Conservation (phyloP, 2,113 vertebrate genomes). For the Neolamprologus hecqui region DNA sequence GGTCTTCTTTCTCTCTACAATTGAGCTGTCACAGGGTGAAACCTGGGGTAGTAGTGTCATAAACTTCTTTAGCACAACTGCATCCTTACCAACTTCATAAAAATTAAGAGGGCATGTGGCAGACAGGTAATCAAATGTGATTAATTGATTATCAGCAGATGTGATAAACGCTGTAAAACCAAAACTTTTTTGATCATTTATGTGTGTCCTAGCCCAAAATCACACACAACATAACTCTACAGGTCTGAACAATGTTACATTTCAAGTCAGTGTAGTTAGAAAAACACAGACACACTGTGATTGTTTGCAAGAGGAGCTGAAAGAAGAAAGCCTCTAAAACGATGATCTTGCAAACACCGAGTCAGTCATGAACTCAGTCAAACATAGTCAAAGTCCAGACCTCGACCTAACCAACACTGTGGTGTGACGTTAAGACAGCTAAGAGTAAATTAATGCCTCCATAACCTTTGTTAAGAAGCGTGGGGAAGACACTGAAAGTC, state of each 20-base stretch:
- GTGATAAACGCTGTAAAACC: not conserved
- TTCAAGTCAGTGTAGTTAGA: not conserved
- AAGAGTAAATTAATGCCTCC: not conserved
- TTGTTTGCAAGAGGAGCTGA: not conserved
- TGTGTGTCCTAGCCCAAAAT: not conserved
- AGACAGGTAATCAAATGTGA: not conserved
- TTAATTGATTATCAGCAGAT: not conserved
- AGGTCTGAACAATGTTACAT: not conserved
- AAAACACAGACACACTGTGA: not conserved
- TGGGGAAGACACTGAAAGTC: not conserved
- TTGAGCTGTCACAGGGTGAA: not conserved
- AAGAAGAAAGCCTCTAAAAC: rapidly evolving
- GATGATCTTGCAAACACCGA: rapidly evolving
- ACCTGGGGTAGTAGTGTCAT: not conserved
- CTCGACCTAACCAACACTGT: not conserved
- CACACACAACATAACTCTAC: not conserved
- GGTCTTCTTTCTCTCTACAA: not conserved
- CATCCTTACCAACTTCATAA: not conserved
- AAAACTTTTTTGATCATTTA: rapidly evolving
- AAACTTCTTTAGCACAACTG: rapidly evolving
- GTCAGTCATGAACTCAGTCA: not conserved
- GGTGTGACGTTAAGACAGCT: not conserved
- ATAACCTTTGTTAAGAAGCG: not conserved
- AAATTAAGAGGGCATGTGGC: not conserved
- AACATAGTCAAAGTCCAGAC: not conserved